Conservation (phyloP, 2,797 vertebrate species). For the Loriculus beryllinus region DNA sequence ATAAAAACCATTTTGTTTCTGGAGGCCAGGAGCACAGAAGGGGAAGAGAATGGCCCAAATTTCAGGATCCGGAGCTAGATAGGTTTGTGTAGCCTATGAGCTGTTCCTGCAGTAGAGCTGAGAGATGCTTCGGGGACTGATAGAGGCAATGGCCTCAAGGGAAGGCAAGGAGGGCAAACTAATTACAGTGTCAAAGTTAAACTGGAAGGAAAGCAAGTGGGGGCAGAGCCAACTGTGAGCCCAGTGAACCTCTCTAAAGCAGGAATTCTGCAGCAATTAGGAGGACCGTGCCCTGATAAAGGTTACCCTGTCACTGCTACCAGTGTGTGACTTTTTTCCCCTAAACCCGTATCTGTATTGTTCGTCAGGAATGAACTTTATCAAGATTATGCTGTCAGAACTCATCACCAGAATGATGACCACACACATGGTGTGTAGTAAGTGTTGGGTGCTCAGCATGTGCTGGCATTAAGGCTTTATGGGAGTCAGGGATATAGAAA, state of each 20-base stretch:
- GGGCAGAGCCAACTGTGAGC: slow-evolving; percentile 3
- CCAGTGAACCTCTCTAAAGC: not conserved
- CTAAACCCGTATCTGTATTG: slow-evolving; percentile 6
- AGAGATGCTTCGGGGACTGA: not conserved
- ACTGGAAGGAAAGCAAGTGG: slow-evolving; percentile 24
- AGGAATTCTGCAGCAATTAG: slow-evolving; percentile 46
- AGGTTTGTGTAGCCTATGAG: not conserved
- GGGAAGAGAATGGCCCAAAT: slow-evolving; percentile 12
- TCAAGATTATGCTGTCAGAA: slow-evolving; percentile 50
- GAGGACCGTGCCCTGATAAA: slow-evolving; percentile 44
- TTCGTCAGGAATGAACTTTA: slow-evolving; percentile 61
- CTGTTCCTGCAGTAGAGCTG: not conserved
- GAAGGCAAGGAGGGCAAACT: slow-evolving; percentile 22
- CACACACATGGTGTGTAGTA: not conserved
- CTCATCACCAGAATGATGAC: slow-evolving; percentile 25
- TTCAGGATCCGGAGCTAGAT: not conserved
- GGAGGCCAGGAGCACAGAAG: slow-evolving; percentile 33
- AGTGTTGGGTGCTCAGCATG: not conserved
- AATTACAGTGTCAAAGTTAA: slow-evolving; percentile 28
- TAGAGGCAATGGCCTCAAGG: slow-evolving; percentile 12
- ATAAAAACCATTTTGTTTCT: slow-evolving; percentile 9
- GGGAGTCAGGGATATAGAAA: not conserved
- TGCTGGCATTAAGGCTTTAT: not conserved
- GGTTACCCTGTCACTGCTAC: slow-evolving; percentile 56
- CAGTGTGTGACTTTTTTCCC: slow-evolving; percentile 10